Percentiles rank a stretch among this genome's conserved stretches.
phyloP scores from a whole-genome alignment of 2,797 vertebrate genomes.

The Neopelma chrysocephalum region DNA sequence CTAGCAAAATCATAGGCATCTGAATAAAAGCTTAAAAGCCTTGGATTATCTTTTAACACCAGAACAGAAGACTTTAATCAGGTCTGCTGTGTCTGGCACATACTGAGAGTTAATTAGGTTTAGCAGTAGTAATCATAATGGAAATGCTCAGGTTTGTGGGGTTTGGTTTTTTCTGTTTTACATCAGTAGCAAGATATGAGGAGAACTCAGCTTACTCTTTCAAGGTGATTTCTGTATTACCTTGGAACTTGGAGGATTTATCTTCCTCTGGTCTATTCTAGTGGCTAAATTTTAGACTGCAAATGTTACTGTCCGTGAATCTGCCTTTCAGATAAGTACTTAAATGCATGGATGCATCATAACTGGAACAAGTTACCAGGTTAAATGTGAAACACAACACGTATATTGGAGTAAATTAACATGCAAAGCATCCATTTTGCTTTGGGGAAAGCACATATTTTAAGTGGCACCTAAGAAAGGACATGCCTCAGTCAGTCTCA shows the following conservation, averaged over 20 bases:
- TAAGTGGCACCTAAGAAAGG: background rate
- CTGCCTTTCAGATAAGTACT: background rate
- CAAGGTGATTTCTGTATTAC: background rate
- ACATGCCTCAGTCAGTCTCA: background rate
- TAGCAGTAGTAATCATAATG: background rate
- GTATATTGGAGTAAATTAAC: background rate
- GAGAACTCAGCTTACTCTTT: background rate
- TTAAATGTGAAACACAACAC: background rate
- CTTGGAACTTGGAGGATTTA: background rate
- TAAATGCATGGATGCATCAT: background rate
- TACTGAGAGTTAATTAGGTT: constrained; percentile 39
- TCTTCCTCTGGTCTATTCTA: background rate
- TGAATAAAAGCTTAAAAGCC: constrained; percentile 25
- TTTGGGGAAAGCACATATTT: background rate
- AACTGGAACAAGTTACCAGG: background rate
- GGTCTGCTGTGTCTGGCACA: constrained; percentile 19
- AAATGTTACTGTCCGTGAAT: background rate
- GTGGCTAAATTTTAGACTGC: background rate
- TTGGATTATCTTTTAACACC: constrained; percentile 32
- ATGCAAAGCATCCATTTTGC: background rate
- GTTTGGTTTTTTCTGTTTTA: background rate
- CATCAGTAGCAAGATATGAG: background rate
- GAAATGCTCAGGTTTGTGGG: background rate
- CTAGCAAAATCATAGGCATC: background rate
- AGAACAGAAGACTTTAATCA: constrained; percentile 42